A percentile compares a stretch with the other conserved stretches of the same genome.
phyloP scores from a whole-genome alignment of 1,140 invertebrate species.

The Paramacrobiotus metropolitanus region DNA sequence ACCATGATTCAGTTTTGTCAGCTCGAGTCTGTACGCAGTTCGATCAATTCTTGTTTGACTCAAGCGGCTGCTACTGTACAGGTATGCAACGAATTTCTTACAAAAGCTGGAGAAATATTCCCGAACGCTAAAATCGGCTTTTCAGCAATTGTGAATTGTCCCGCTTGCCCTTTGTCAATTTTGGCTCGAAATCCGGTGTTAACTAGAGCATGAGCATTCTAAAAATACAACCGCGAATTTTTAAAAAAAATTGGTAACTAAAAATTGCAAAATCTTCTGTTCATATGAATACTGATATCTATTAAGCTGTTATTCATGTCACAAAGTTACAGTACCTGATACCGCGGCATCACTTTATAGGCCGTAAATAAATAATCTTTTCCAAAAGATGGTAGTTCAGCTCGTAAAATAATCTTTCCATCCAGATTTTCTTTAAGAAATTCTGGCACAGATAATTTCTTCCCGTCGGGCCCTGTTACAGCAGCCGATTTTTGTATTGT shows the following conservation, averaged over 20 bases:
- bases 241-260: no score
- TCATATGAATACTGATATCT: no score
- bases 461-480: neutral
- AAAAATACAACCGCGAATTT: neutral
- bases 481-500: no score
- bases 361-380: neutral
- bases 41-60: neutral
- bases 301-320: neutral
- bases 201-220: constrained; percentile 52
- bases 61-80: neutral
- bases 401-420: neutral
- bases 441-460: neutral
- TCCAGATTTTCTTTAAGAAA: neutral
- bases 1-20: constrained; percentile 33
- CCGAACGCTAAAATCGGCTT: neutral
- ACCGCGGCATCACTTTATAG: neutral
- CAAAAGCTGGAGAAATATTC: neutral
- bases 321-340: neutral
- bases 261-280: no score
- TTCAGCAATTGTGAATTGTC: neutral
- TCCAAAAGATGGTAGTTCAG: neutral
- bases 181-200: constrained; percentile 43
- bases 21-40: constrained; percentile 31
- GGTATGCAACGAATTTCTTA: no score
- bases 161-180: constrained; percentile 12